Evolutionary conservation across 2,888 invertebrate genomes (phyloP), one percentile per base, ranked within the genome.

Genomic region (Erannis defoliaria): DNA sequence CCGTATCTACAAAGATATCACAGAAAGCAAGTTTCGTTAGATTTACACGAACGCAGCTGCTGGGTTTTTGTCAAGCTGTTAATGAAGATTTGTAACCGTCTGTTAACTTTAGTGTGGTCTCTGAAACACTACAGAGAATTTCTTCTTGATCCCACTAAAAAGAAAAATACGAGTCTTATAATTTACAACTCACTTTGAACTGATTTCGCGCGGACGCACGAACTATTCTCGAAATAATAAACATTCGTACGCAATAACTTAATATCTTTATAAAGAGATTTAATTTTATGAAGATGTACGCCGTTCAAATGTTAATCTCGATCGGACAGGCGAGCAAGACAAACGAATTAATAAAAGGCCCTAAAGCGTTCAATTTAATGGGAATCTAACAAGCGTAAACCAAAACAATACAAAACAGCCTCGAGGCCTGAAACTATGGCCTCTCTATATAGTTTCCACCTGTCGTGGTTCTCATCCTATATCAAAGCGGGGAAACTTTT

Each of bases 31-130:
- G 71, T 83, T 80, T 74, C 74, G 68, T 81, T 77, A 80, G 78
- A 85, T 85, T 84, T 84, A 84, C 82, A 80, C 74, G 59, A 78
- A 69, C 73, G 68, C 86, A 88, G 86, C 86, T 86, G 86, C 67
- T 76, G 77, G 79, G 84, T 82, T 86, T 87, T 86, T 86, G 86
- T 89, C 86, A 85, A 81, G 78, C 77, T 84, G 83, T 85, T 87
- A 88, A 89, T 87, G 86, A 89, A 88, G 86, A 88, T 89, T 88
- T 88, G 88, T 89, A 82, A 78, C 84, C 80, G 84, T 80, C 85
- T 71, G 80, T 74, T 77, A 72, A 71, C 74, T 80, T 82, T 84
- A 82, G 81, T 81, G 85, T 84, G 86, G 85, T 82, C 82, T 74
- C 74, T 71, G 71, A 75, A 74, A 78, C 79, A 77, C 81, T 81